phyloP scores from a whole-genome alignment of 2,888 invertebrate species.

The Coelopa pilipes region DNA sequence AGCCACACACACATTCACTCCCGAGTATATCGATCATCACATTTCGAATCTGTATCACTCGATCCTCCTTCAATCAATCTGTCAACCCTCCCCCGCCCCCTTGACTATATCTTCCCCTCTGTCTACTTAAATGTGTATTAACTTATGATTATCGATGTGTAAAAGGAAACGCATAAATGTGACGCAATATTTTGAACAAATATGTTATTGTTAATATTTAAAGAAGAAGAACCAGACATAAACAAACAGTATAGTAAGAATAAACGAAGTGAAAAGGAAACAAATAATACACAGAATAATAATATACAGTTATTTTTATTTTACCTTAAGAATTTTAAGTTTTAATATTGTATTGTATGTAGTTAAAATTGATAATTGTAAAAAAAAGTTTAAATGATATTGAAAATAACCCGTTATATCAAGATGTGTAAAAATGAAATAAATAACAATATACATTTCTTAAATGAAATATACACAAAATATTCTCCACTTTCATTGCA shows the following conservation, averaged over 20 bases:
- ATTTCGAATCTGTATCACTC: too few species aligned
- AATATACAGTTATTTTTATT: slow-evolving; percentile 33
- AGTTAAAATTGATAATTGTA: slow-evolving; percentile 38
- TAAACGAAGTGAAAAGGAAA: slow-evolving; percentile 39
- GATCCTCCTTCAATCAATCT: too few species aligned
- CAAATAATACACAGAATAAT: slow-evolving; percentile 31
- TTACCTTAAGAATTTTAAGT: slow-evolving; percentile 40
- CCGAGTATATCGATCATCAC: too few species aligned
- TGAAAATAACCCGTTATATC: slow-evolving; percentile 37
- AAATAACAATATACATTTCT: slow-evolving; percentile 6
- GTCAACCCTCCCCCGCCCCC: too few species aligned
- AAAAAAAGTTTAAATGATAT: slow-evolving; percentile 37
- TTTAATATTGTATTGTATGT: slow-evolving; percentile 39
- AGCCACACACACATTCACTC: too few species aligned
- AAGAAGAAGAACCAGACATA: slow-evolving; percentile 31
- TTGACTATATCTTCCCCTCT: neutral
- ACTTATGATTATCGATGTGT: slow-evolving; percentile 14
- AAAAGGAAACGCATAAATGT: slow-evolving; percentile 29
- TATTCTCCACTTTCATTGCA: neutral
- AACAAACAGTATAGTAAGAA: slow-evolving; percentile 43
- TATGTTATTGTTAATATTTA: neutral
- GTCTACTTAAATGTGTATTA: slow-evolving; percentile 12
- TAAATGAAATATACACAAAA: slow-evolving; percentile 8
- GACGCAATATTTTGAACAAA: slow-evolving; percentile 34
- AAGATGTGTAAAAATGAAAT: slow-evolving; percentile 38